Evolutionary conservation across 2,113 vertebrate genomes (phyloP).

Genomic region (Nothocercus julius): DNA sequence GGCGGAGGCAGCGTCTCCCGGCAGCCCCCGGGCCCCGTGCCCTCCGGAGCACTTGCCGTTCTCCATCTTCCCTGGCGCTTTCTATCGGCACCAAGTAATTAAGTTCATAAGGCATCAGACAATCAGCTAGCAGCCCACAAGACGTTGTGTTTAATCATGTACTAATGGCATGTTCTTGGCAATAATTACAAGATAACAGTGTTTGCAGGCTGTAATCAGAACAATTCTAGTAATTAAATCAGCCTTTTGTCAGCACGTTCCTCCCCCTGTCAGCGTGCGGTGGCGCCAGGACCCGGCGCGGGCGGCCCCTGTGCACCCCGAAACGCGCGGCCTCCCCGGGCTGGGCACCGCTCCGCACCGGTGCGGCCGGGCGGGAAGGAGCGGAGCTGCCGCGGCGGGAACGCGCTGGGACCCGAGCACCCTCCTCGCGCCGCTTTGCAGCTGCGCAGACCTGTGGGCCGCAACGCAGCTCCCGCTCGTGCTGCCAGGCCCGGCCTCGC

Average conservation of each 20-base stretch:
- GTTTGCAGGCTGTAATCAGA: conserved; percentile 77
- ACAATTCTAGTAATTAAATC: conserved; percentile 72
- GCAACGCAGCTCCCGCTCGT: no score
- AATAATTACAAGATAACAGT: conserved; percentile 78
- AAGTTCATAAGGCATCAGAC: conserved; percentile 74
- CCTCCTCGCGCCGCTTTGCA: rapidly evolving
- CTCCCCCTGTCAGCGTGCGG: background rate
- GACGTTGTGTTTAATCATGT: conserved; percentile 74
- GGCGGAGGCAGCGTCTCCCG: background rate
- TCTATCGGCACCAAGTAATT: conserved; percentile 51
- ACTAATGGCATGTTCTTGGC: conserved; percentile 75
- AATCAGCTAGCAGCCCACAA: conserved; percentile 70
- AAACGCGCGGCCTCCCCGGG: background rate
- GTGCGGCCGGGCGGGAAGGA: no score
- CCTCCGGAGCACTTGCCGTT: rapidly evolving
- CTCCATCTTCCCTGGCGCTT: background rate
- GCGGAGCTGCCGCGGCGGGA: no score
- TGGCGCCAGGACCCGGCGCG: background rate
- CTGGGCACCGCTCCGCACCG: background rate
- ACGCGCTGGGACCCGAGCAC: background rate
- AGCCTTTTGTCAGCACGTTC: conserved; percentile 10
- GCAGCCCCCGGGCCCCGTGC: background rate
- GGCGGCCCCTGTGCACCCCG: rapidly evolving
- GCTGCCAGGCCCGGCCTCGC: background rate
- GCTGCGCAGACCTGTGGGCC: rapidly evolving